Evolutionary conservation across 2,113 vertebrate genomes (phyloP), one percentile per base, ranked within the genome.

Genomic region (Pteropus alecto): DNA sequence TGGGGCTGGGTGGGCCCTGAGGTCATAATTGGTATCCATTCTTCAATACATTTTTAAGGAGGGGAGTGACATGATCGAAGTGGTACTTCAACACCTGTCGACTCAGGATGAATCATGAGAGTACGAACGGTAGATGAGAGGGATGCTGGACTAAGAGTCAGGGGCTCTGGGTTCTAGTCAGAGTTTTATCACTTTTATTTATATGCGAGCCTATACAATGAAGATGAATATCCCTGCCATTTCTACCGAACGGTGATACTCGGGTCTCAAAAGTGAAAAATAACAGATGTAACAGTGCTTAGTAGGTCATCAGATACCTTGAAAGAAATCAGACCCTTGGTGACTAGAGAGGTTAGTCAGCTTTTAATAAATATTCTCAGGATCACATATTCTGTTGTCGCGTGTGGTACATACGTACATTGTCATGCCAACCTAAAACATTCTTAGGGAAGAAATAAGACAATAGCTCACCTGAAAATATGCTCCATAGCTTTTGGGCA

Each of bases 341-440:
- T 81, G 58, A 73, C 63, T 85, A 78, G 58, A 83, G 24, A 35
- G 83, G 30, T 90, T 89, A 63, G 38, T 51, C 24, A 87, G 33
- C 85, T 86, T 96, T 90, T 43, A 89, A 79, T 70, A 96, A 76
- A 93, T 73, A 84, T 78, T 87, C 19, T 87, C 41, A 93, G 61
- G 35, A 41, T 63, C 51, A 95, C 81, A 38, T 38, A 79, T 93
- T 93, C 58, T 87, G 77, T 35, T 87, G 77, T 48, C 60, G 78
- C 18, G 79, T 94, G 56, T 92, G 33, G 71, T 71, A 70, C 21
- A 33, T 93, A 92, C 63, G 11, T 60, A 86, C 26, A 94, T 11
- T 60, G 43, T 77, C n/a, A 30, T 89, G 58, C 83, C 43, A 93
- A 73, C 24, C 46, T 38, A 54, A 96, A 87, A 48, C 48, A 51